Conservation (phyloP, 2,888 invertebrate genomes). For the Microplitis manilae region DNA sequence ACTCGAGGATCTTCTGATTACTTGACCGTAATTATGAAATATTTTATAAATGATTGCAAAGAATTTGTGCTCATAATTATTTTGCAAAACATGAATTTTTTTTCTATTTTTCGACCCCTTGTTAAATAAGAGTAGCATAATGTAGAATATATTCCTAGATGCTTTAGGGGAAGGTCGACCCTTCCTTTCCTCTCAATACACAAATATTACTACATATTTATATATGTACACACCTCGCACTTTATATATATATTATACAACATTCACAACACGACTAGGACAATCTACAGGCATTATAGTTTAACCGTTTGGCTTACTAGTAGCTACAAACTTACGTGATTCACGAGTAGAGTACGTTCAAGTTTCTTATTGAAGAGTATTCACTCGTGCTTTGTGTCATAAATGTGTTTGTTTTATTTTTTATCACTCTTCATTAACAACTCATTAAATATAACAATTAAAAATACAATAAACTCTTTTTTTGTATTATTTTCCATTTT, state of each 20-base stretch:
- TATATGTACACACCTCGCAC: slow-evolving; percentile 1
- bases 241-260: background rate
- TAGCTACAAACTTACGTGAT: background rate
- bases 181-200: slow-evolving; percentile 37
- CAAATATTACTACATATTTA: background rate
- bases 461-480: background rate
- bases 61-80: too few relatives aligned
- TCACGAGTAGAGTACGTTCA: slow-evolving; percentile 1
- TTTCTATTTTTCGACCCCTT: background rate
- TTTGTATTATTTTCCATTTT: too few relatives aligned
- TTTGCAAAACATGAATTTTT: too few relatives aligned
- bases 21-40: too few relatives aligned
- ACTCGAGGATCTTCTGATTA: too few relatives aligned
- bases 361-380: background rate
- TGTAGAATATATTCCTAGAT: background rate
- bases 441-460: background rate
- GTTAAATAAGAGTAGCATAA: background rate
- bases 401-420: background rate
- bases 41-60: too few relatives aligned
- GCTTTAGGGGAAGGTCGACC: slow-evolving; percentile 46
- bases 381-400: background rate
- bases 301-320: background rate
- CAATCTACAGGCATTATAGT: slow-evolving; percentile 1
- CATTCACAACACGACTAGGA: slow-evolving; percentile 1
- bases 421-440: background rate